phyloP scores from a whole-genome alignment of 2,113 vertebrate genomes.

The Acanthisitta chloris region DNA sequence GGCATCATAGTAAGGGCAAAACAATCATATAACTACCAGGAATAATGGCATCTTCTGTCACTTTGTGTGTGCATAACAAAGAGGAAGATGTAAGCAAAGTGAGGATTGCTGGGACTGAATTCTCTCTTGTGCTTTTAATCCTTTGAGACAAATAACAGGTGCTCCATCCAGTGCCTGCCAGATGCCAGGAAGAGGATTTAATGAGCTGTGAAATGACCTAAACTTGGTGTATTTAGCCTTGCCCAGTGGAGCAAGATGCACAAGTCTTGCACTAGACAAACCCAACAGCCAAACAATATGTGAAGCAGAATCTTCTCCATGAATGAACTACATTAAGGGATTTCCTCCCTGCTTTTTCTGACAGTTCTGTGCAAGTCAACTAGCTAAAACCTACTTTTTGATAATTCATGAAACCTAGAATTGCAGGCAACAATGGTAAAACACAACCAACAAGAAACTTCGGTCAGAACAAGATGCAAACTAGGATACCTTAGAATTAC shows the following conservation, averaged over 20 bases:
- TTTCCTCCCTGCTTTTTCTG: neutral
- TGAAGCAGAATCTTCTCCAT: neutral
- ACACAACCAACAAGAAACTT: neutral
- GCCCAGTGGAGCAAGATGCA: neutral
- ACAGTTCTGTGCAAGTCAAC: neutral
- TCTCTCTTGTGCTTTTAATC: neutral
- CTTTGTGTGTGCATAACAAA: neutral
- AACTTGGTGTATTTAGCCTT: neutral
- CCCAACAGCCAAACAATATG: neutral
- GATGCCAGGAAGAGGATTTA: neutral
- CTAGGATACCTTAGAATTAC: neutral
- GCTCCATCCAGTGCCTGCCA: neutral
- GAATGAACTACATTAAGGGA: neutral
- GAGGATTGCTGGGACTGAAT: neutral
- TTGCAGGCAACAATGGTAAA: neutral
- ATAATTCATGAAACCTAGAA: neutral
- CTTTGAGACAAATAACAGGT: neutral
- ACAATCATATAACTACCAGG: neutral
- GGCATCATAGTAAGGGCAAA: neutral
- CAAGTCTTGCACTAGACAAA: neutral
- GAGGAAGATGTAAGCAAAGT: neutral
- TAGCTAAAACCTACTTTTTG: neutral
- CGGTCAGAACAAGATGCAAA: neutral
- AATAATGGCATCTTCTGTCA: neutral
- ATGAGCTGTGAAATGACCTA: neutral